Conservation (phyloP, 2,888 invertebrate genomes). For the Hemithea aestivaria region DNA sequence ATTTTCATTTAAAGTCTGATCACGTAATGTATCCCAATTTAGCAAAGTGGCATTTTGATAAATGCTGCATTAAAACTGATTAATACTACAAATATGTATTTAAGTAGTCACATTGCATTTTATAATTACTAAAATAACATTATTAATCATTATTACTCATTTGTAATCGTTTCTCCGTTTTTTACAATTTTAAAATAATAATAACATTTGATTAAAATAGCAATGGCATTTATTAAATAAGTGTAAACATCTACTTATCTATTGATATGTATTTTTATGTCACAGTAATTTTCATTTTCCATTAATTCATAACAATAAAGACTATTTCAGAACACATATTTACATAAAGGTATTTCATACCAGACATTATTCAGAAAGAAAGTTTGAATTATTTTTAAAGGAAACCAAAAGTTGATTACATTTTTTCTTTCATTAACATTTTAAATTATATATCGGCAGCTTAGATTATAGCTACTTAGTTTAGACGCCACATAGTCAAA, state of each 20-base stretch:
- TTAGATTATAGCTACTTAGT: too few species aligned
- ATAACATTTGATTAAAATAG: neutral
- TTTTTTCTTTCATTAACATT: too few species aligned
- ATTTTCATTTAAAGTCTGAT: neutral
- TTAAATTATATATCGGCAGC: too few species aligned
- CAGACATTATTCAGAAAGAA: neutral
- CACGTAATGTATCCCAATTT: neutral
- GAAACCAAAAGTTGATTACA: too few species aligned
- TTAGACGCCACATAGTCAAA: too few species aligned
- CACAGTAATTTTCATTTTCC: neutral
- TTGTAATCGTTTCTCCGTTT: slow-evolving; percentile 1
- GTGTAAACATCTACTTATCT: slow-evolving; percentile 1
- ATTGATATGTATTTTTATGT: slow-evolving; percentile 2
- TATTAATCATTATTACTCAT: neutral
- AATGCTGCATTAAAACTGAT: too few species aligned
- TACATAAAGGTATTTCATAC: slow-evolving; percentile 19
- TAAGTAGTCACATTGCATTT: too few species aligned
- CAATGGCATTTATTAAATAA: neutral
- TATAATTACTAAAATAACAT: too few species aligned
- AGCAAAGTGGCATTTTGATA: too few species aligned
- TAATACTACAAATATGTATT: too few species aligned
- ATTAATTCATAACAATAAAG: too few species aligned
- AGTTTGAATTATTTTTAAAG: neutral
- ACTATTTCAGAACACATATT: slow-evolving; percentile 6
- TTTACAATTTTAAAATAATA: slow-evolving; percentile 4